These are phyloP conservation scores for Pterocles gutturalis DNA, from an alignment of 2,113 vertebrate species.

Conservation along the genomic window DNA sequence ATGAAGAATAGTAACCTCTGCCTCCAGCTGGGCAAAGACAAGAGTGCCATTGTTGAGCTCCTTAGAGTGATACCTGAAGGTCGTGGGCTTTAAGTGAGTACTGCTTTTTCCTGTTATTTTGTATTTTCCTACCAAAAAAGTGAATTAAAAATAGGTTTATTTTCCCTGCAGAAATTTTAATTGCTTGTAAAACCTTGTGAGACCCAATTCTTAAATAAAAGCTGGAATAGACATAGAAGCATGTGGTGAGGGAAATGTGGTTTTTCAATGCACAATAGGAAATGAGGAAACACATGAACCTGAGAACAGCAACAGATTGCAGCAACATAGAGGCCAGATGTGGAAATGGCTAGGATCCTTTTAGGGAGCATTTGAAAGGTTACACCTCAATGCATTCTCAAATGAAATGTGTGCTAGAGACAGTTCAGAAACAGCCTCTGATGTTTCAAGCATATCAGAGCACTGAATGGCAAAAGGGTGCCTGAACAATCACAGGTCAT, in stretches of 20 bases:
- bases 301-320: constrained; percentile 16
- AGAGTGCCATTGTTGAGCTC: background rate
- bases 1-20: background rate
- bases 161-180: background rate
- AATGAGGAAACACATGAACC: constrained; percentile 33
- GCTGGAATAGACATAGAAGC: background rate
- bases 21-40: background rate
- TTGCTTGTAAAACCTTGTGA: background rate
- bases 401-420: background rate
- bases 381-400: background rate
- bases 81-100: background rate
- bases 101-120: background rate
- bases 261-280: constrained; percentile 35
- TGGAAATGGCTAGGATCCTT: background rate
- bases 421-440: background rate
- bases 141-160: background rate
- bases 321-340: constrained; percentile 34
- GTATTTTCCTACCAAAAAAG: background rate
- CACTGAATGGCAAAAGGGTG: background rate
- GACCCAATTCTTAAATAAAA: background rate
- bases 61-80: background rate
- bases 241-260: background rate
- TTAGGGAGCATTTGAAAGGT: background rate
- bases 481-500: background rate
- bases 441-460: accelerated